phyloP scores from a whole-genome alignment of 1,140 invertebrate species.

The Apis florea region DNA sequence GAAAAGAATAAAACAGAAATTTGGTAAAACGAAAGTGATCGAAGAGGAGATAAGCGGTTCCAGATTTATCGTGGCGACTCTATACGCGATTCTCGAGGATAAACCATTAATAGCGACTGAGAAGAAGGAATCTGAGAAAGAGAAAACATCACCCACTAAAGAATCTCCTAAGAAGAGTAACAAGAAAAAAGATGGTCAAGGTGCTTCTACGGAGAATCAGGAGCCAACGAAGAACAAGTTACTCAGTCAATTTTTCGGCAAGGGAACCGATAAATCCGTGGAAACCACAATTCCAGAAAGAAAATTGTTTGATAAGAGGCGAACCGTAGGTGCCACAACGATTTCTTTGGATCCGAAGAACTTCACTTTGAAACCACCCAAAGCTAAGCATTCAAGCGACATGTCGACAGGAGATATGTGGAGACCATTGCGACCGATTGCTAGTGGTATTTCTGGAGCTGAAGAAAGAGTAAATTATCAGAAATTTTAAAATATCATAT shows the following conservation, averaged over 20 bases:
- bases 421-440: conserved; percentile 86
- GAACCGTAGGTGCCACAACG: conserved; percentile 86
- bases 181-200: conserved; percentile 69
- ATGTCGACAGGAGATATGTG: conserved; percentile 88
- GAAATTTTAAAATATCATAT: background rate
- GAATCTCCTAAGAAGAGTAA: conserved; percentile 72
- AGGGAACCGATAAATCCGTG: conserved; percentile 67
- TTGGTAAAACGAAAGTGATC: conserved; percentile 75
- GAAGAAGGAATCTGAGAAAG: conserved; percentile 78
- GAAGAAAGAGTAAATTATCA: conserved; percentile 81
- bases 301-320: conserved; percentile 82
- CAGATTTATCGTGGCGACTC: conserved; percentile 87
- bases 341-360: conserved; percentile 86
- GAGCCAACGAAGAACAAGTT: conserved; percentile 73
- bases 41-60: conserved; percentile 83
- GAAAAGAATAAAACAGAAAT: conserved; percentile 80
- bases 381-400: conserved; percentile 79
- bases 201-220: conserved; percentile 47
- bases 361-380: conserved; percentile 84
- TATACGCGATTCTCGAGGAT: conserved; percentile 86
- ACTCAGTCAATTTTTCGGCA: conserved; percentile 74
- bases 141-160: conserved; percentile 62
- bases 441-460: conserved; percentile 83
- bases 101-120: conserved; percentile 79
- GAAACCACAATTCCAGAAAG: conserved; percentile 66